Percentiles rank a stretch among this genome's conserved stretches.
Evolutionary conservation across 2,888 invertebrate species (phyloP).

Genomic region (Protula sp.): DNA sequence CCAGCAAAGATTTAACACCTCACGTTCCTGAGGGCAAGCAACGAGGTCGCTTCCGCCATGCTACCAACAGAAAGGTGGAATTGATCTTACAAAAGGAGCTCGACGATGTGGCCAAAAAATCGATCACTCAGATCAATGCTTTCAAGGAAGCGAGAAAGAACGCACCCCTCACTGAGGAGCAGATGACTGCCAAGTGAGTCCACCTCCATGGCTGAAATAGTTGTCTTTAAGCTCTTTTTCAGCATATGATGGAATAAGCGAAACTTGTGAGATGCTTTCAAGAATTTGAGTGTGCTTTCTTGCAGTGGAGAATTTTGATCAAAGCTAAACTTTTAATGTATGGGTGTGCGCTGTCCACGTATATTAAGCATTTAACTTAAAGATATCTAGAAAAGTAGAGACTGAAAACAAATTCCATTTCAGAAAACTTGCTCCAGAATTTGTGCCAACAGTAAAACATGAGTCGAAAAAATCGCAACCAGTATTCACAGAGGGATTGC

Average conservation of each 20-base stretch:
- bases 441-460: conserved; percentile 29
- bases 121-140: conserved; percentile 31
- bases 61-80: conserved; percentile 35
- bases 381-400: too few relatives aligned
- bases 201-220: too few relatives aligned
- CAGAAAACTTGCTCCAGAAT: conserved; percentile 37
- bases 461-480: conserved; percentile 34
- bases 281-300: too few relatives aligned
- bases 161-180: conserved; percentile 29
- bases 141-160: conserved; percentile 28
- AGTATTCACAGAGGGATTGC: too few relatives aligned
- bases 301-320: too few relatives aligned
- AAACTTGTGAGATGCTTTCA: too few relatives aligned
- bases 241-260: too few relatives aligned
- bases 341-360: too few relatives aligned
- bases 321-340: too few relatives aligned
- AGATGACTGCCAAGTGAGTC: conserved; percentile 30
- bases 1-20: conserved; percentile 5
- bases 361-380: too few relatives aligned
- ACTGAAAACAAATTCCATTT: too few relatives aligned
- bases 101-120: conserved; percentile 35
- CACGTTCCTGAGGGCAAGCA: neutral
- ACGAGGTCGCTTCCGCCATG: conserved; percentile 29
- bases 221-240: too few relatives aligned
- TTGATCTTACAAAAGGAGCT: conserved; percentile 34